phyloP scores from a whole-genome alignment of 2,113 vertebrate species.

The Solenodon paradoxus region DNA sequence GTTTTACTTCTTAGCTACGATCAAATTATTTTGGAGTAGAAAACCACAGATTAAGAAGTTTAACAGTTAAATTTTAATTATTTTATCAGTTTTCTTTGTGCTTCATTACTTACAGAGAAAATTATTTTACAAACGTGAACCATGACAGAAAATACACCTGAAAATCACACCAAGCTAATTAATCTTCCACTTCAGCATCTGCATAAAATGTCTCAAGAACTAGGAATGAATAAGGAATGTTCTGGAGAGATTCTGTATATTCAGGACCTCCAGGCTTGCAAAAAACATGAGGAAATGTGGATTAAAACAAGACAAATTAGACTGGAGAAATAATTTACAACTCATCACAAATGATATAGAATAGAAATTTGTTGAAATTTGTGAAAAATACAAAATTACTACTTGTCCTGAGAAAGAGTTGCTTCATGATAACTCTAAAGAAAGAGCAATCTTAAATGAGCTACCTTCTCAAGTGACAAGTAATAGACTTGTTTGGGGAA shows the following conservation, averaged over 20 bases:
- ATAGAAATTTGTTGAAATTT: constrained; percentile 86
- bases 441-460: constrained; percentile 56
- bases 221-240: constrained; percentile 31
- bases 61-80: constrained; percentile 49
- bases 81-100: constrained; percentile 74
- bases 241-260: constrained; percentile 44
- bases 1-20: neutral
- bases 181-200: constrained; percentile 21
- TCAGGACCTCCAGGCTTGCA: constrained; percentile 81
- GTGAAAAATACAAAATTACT: constrained; percentile 57
- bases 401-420: neutral
- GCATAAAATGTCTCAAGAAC: constrained; percentile 18
- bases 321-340: constrained; percentile 87
- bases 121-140: constrained; percentile 77
- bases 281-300: constrained; percentile 89
- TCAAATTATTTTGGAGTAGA: neutral
- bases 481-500: constrained; percentile 18
- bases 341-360: constrained; percentile 88
- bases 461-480: neutral
- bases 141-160: constrained; percentile 59
- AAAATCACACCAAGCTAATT: constrained; percentile 20
- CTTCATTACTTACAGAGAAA: constrained; percentile 86
- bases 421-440: constrained; percentile 76
- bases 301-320: constrained; percentile 88
- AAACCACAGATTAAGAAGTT: constrained; percentile 21